These are phyloP conservation scores for Clistopyga incitator DNA, from an alignment of 2,888 invertebrate genomes.

Conservation along the genomic window DNA sequence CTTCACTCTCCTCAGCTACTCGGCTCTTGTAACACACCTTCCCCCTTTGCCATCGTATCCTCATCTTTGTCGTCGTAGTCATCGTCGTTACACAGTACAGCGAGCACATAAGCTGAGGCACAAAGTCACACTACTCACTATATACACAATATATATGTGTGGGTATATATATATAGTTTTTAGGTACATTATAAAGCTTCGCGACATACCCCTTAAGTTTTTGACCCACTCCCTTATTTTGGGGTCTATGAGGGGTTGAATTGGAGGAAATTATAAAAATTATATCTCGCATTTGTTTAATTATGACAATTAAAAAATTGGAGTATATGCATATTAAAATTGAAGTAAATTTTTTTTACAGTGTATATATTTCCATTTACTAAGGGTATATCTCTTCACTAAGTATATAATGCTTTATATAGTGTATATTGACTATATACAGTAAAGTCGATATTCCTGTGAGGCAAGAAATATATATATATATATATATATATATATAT, in stretches of 20 bases:
- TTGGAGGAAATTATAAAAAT: too few relatives aligned
- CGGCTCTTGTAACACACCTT: constrained; percentile 34
- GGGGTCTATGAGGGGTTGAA: too few relatives aligned
- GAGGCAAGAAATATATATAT: background rate
- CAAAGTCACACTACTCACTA: constrained; percentile 21
- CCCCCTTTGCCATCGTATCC: background rate
- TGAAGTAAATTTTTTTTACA: too few relatives aligned
- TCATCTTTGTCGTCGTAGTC: constrained; percentile 29
- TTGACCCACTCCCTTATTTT: too few relatives aligned
- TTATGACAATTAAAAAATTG: too few relatives aligned
- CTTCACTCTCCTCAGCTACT: constrained; percentile 47
- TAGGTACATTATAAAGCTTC: too few relatives aligned
- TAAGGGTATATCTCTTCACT: background rate
- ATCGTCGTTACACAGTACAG: constrained; percentile 74
- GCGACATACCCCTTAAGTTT: too few relatives aligned
- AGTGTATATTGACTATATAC: background rate
- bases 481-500: constrained; percentile 2
- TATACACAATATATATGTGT: background rate
- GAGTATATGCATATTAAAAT: too few relatives aligned
- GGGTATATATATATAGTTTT: too few relatives aligned
- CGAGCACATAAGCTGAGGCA: constrained; percentile 70
- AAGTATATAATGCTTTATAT: background rate
- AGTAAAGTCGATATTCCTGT: constrained; percentile 5
- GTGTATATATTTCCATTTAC: too few relatives aligned
- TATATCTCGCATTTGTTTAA: too few relatives aligned